phyloP scores from a whole-genome alignment of 2,113 vertebrate genomes.

The Rhabdornis inornatus region DNA sequence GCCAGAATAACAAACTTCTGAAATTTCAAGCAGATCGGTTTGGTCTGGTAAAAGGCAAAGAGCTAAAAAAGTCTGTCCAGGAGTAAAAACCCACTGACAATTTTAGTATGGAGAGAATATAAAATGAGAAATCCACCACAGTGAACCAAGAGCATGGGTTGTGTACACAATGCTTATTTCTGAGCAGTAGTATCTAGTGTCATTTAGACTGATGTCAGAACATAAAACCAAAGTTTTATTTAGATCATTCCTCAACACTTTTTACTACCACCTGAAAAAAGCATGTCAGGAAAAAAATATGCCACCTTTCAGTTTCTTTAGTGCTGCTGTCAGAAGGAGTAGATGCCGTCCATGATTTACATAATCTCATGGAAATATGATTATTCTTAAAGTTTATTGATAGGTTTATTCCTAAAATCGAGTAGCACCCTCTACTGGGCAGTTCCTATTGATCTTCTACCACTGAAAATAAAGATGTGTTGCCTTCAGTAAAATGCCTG shows the following conservation, averaged over 20 bases:
- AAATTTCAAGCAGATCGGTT: constrained; percentile 12
- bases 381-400: background rate
- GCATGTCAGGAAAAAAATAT: background rate
- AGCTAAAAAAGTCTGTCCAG: background rate
- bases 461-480: background rate
- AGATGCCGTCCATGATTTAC: background rate
- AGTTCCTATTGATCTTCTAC: background rate
- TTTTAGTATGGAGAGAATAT: background rate
- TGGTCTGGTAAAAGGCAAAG: background rate
- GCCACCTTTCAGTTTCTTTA: background rate
- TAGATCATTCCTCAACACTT: background rate
- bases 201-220: background rate
- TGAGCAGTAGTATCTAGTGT: background rate
- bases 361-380: background rate
- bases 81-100: background rate
- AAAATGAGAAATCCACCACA: background rate
- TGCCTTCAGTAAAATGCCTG: background rate
- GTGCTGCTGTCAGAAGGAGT: background rate
- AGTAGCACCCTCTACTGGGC: constrained; percentile 14
- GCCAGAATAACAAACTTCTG: background rate
- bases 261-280: background rate
- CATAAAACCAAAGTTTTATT: background rate
- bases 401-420: background rate
- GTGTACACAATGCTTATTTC: background rate
- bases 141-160: background rate